phyloP scores from a whole-genome alignment of 2,797 vertebrate genomes.

The Micropoecilia bifurca region DNA sequence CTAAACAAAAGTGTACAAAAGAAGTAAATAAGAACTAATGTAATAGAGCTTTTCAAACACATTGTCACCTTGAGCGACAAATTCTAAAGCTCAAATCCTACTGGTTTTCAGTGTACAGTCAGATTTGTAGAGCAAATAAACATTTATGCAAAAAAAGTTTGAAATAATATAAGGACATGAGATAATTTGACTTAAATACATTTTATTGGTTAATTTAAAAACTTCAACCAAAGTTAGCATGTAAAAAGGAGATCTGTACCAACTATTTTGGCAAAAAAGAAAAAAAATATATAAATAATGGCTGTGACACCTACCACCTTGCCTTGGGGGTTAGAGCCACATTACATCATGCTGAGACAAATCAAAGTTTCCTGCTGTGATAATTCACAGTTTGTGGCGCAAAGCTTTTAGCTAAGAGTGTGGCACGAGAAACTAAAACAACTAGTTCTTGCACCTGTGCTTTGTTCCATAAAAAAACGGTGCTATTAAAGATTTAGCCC shows the following conservation, averaged over 20 bases:
- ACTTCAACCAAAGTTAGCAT: slow-evolving; percentile 37
- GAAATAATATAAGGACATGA: neutral
- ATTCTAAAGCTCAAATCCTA: neutral
- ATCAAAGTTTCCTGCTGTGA: slow-evolving; percentile 14
- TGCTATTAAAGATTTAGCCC: slow-evolving; percentile 43
- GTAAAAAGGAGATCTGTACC: slow-evolving; percentile 41
- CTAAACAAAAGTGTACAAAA: neutral
- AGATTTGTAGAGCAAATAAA: neutral
- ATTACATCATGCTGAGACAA: slow-evolving; percentile 21
- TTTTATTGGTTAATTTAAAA: slow-evolving; percentile 60
- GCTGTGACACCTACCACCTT: slow-evolving; percentile 17
- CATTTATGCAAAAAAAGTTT: neutral
- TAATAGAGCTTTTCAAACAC: neutral
- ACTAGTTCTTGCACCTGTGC: slow-evolving; percentile 17
- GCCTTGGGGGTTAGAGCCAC: neutral
- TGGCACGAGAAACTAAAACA: slow-evolving; percentile 24
- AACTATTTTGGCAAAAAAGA: slow-evolving; percentile 63
- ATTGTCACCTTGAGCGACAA: neutral
- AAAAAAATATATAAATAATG: slow-evolving; percentile 12
- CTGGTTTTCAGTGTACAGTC: neutral
- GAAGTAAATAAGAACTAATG: neutral
- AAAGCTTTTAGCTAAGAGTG: slow-evolving; percentile 21
- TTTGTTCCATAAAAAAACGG: slow-evolving; percentile 35
- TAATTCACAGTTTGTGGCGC: slow-evolving; percentile 18
- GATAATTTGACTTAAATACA: slow-evolving; percentile 41